phyloP scores from a whole-genome alignment of 1,140 invertebrate species.

The Drosophila tani region DNA sequence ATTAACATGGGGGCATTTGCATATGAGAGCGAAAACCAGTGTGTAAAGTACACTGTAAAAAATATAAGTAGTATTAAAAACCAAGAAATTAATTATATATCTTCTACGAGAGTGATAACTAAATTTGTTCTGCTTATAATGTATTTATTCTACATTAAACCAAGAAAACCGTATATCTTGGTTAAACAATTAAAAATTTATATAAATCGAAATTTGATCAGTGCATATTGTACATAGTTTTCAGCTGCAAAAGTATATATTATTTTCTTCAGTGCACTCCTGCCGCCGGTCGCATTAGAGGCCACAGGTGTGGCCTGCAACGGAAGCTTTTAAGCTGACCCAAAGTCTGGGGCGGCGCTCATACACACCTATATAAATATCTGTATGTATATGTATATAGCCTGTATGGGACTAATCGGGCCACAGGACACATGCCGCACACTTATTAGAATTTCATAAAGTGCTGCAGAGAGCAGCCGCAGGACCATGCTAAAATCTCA shows the following conservation, averaged over 20 bases:
- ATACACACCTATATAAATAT: not conserved
- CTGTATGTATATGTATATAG: not conserved
- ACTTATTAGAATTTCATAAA: constrained; percentile 69
- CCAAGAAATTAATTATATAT: not conserved
- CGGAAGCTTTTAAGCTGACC: constrained; percentile 58
- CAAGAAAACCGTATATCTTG: too few relatives aligned
- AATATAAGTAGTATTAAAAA: constrained; percentile 7
- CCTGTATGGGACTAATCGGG: constrained; percentile 23
- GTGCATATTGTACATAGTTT: too few relatives aligned
- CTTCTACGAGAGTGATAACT: too few relatives aligned
- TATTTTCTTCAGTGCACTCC: constrained; percentile 13
- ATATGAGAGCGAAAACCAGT: constrained; percentile 20
- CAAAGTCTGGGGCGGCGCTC: constrained; percentile 7
- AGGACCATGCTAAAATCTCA: constrained; percentile 39
- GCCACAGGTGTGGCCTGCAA: constrained; percentile 48
- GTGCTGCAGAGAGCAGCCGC: constrained; percentile 19
- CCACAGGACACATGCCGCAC: constrained; percentile 43
- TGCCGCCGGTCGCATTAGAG: constrained; percentile 17
- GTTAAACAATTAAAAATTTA: not conserved
- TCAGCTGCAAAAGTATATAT: not conserved
- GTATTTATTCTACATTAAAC: too few relatives aligned
- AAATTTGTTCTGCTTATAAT: too few relatives aligned
- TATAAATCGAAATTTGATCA: not conserved
- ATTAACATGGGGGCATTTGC: constrained; percentile 47
- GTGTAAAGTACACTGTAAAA: constrained; percentile 14